These are phyloP conservation scores for Neomorphus geoffroyi DNA, from an alignment of 2,797 vertebrate genomes.

Conservation along the genomic window DNA sequence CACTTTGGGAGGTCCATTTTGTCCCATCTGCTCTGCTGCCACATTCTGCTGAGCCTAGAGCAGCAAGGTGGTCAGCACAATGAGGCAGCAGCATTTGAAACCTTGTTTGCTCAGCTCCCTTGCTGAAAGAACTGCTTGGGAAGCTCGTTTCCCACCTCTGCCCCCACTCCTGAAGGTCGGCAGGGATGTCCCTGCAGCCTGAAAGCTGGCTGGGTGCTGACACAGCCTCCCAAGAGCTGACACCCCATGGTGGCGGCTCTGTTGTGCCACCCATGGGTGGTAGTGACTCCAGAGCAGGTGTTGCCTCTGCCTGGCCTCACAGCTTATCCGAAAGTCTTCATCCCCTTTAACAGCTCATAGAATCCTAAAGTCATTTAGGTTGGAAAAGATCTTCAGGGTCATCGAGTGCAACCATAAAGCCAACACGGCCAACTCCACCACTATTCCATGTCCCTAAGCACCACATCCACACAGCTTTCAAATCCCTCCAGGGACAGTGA, in stretches of 20 bases:
- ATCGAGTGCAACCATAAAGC: too few relatives aligned
- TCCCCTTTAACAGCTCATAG: conserved; percentile 26
- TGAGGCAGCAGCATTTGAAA: conserved; percentile 56
- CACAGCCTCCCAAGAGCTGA: not conserved
- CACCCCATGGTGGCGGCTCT: fast-evolving
- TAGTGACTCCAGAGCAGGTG: not conserved
- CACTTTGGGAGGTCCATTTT: not conserved
- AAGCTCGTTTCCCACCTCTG: not conserved
- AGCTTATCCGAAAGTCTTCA: conserved; percentile 60
- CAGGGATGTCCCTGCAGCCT: not conserved
- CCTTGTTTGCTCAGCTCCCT: conserved; percentile 49
- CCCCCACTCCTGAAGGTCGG: not conserved
- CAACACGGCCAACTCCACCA: too few relatives aligned
- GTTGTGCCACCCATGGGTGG: not conserved
- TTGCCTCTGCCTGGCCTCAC: not conserved
- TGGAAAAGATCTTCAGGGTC: too few relatives aligned
- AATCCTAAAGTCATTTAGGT: too few relatives aligned
- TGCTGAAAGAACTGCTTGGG: not conserved
- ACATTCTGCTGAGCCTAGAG: not conserved
- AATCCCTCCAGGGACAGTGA: too few relatives aligned
- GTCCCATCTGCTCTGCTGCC: not conserved
- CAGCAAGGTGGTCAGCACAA: fast-evolving
- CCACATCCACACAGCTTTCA: too few relatives aligned
- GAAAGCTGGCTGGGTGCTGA: not conserved
- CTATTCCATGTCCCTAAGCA: too few relatives aligned